These are phyloP conservation scores for Psephotus haematonotus DNA, from an alignment of 2,113 vertebrate genomes.

Conservation along the genomic window DNA sequence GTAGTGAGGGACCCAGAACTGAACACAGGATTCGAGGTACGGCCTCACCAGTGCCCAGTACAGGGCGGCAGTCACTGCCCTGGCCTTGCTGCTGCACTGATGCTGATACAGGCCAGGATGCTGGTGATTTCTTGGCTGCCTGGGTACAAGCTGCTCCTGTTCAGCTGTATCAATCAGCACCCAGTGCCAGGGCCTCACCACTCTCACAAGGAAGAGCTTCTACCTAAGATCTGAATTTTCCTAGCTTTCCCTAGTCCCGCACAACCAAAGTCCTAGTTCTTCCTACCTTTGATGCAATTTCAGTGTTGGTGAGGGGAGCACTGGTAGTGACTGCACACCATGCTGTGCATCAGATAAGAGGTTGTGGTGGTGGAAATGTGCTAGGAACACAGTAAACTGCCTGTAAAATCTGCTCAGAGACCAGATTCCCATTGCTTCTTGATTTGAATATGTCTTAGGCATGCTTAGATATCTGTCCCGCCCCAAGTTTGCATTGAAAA, in stretches of 20 bases:
- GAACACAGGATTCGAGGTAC: neutral
- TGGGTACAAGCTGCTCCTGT: neutral
- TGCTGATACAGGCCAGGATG: neutral
- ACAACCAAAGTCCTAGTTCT: neutral
- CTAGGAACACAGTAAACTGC: neutral
- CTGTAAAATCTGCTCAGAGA: neutral
- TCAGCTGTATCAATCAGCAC: neutral
- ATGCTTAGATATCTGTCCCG: neutral
- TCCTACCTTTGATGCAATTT: neutral
- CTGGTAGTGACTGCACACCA: neutral
- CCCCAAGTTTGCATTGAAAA: neutral
- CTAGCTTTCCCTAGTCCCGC: neutral
- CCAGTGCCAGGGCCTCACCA: neutral
- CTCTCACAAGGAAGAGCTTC: neutral
- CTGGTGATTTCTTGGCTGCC: neutral
- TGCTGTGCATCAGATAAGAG: accelerated
- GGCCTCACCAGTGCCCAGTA: neutral
- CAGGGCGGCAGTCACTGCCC: neutral
- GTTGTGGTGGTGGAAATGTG: too few species aligned
- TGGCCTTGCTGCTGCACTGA: neutral
- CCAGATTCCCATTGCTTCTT: neutral
- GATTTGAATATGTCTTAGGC: too few species aligned
- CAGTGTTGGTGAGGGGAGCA: neutral
- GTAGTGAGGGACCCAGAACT: neutral
- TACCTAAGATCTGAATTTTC: neutral